Evolutionary conservation across 2,888 invertebrate species (phyloP).

Genomic region (Tineola bisselliella): DNA sequence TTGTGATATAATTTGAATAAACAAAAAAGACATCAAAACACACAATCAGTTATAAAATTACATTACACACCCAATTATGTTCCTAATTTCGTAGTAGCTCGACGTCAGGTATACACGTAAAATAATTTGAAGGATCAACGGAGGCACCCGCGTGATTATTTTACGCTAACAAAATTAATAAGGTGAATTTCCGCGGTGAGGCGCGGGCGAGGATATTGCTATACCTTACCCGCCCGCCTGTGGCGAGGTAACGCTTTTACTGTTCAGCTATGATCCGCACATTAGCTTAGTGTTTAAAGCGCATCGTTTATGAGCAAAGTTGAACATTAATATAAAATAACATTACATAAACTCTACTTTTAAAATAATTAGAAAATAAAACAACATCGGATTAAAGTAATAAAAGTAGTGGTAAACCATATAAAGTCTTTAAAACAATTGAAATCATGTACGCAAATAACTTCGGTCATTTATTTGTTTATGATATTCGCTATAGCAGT

Average conservation of each 20-base stretch:
- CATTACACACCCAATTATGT: background rate
- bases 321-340: background rate
- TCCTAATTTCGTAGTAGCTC: background rate
- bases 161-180: slow-evolving; percentile 55
- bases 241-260: background rate
- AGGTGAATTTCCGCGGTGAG: slow-evolving; percentile 27
- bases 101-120: slow-evolving; percentile 26
- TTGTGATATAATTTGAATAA: too few relatives aligned
- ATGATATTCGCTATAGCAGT: too few relatives aligned
- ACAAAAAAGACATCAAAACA: background rate
- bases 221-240: slow-evolving; percentile 11
- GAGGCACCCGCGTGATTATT: slow-evolving; percentile 47
- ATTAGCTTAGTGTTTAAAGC: background rate
- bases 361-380: too few relatives aligned
- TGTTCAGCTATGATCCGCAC: background rate
- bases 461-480: too few relatives aligned
- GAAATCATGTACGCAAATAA: too few relatives aligned
- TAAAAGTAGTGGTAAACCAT: too few relatives aligned
- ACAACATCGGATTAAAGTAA: too few relatives aligned
- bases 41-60: background rate
- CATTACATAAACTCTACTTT: background rate
- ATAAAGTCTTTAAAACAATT: too few relatives aligned
- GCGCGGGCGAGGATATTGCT: slow-evolving; percentile 15
- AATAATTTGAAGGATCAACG: slow-evolving; percentile 51
- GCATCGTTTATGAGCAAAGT: background rate